Percentiles rank a stretch among this genome's conserved stretches.
phyloP scores from a whole-genome alignment of 2,888 invertebrate genomes.

The Meiosimyza decipiens region DNA sequence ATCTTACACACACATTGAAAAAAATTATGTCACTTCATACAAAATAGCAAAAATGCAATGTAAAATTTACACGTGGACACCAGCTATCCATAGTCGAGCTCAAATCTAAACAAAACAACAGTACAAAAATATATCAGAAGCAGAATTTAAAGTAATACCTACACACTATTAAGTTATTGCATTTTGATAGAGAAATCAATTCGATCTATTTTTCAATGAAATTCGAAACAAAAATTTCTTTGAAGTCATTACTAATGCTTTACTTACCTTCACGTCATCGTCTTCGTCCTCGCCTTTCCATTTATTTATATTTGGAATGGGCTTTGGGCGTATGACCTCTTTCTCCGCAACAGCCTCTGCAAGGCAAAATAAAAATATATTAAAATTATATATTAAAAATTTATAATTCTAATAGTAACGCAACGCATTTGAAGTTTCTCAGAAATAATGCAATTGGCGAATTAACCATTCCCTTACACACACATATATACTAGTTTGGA shows the following conservation, averaged over 20 bases:
- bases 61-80: slow-evolving; percentile 42
- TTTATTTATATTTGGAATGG: slow-evolving; percentile 73
- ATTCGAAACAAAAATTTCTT: neutral
- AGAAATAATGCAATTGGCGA: neutral
- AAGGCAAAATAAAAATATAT: slow-evolving; percentile 27
- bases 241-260: neutral
- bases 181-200: neutral
- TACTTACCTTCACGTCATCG: slow-evolving; percentile 81
- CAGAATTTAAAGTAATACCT: no score
- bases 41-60: slow-evolving; percentile 43
- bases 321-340: slow-evolving; percentile 78
- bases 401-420: neutral
- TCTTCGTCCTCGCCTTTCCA: slow-evolving; percentile 93
- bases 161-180: no score
- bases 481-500: slow-evolving; percentile 31
- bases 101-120: neutral
- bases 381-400: slow-evolving; percentile 10
- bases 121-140: no score
- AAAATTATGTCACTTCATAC: no score
- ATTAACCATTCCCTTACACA: neutral
- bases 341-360: slow-evolving; percentile 64
- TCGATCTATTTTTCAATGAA: neutral
- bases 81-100: neutral
- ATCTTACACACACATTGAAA: no score
- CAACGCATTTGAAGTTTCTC: neutral